Percentiles rank a stretch among this genome's conserved stretches.
These are phyloP conservation scores for Syngnathus floridae DNA, from an alignment of 2,113 vertebrate species.

Conservation along the genomic window DNA sequence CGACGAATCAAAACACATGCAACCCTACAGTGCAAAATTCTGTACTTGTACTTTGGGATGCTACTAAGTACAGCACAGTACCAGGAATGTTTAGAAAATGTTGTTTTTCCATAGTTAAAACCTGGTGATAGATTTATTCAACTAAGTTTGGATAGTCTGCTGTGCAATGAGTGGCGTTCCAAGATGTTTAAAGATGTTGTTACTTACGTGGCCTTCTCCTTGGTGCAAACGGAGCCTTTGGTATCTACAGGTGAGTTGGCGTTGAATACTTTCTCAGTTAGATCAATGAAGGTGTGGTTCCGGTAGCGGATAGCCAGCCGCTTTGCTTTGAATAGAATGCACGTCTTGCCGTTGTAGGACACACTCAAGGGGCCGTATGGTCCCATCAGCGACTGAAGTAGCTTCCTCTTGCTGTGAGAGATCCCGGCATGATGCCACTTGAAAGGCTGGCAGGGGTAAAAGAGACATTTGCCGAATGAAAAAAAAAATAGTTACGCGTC, in stretches of 20 bases:
- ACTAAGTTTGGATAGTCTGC: not conserved
- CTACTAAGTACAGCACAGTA: not conserved
- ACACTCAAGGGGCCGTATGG: conserved; percentile 79
- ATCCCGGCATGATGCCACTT: conserved; percentile 68
- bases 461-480: not conserved
- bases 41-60: too few species aligned
- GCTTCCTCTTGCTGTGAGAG: conserved; percentile 67
- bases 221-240: conserved; percentile 83
- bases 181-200: not conserved
- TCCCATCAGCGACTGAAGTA: conserved; percentile 67
- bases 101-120: not conserved
- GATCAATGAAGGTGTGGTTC: conserved; percentile 85
- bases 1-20: too few species aligned
- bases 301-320: conserved; percentile 82
- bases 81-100: not conserved
- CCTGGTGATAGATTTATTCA: not conserved
- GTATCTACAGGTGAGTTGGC: conserved; percentile 75
- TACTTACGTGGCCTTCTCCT: conserved; percentile 82
- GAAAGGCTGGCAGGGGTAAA: conserved; percentile 56
- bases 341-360: conserved; percentile 78
- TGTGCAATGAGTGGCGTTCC: not conserved
- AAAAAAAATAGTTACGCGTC: not conserved
- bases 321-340: conserved; percentile 93
- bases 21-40: too few species aligned
- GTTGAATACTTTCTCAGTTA: conserved; percentile 80